A percentile compares a stretch with the other conserved stretches of the same genome.
These are phyloP conservation scores for Dolichopus griseipennis DNA, from an alignment of 2,888 invertebrate species.

Conservation along the genomic window DNA sequence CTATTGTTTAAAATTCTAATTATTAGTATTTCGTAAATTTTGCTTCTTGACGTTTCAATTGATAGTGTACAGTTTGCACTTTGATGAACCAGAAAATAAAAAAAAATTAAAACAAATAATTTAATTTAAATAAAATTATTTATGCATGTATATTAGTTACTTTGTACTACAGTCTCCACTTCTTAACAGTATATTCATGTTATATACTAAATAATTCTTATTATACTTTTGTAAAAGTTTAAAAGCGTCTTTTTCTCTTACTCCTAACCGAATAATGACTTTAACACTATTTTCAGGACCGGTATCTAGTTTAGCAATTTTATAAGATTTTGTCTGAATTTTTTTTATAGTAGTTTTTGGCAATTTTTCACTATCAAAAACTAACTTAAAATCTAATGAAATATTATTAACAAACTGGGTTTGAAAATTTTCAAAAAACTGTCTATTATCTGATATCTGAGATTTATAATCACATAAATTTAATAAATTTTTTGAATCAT, in stretches of 20 bases:
- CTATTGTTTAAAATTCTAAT: background rate
- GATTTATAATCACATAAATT: no score
- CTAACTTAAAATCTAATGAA: no score
- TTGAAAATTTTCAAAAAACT: no score
- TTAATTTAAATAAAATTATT: background rate
- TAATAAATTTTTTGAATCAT: no score
- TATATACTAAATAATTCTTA: background rate
- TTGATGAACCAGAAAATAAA: background rate
- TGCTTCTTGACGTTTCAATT: background rate
- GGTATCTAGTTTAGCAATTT: no score
- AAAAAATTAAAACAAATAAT: background rate
- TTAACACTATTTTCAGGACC: no score
- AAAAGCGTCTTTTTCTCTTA: background rate
- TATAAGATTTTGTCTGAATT: no score
- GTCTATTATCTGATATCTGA: no score
- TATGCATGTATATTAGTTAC: background rate
- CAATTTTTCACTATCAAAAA: no score
- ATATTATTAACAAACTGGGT: no score
- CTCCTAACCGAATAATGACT: background rate
- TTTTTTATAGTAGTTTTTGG: no score
- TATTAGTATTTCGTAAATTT: background rate
- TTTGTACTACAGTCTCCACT: background rate
- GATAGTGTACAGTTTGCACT: background rate
- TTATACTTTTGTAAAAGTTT: background rate
- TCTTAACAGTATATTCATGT: background rate